Evolutionary conservation across 1,140 invertebrate species (phyloP), one percentile per base, ranked within the genome.

Genomic region (Hylyphantes graminicola): DNA sequence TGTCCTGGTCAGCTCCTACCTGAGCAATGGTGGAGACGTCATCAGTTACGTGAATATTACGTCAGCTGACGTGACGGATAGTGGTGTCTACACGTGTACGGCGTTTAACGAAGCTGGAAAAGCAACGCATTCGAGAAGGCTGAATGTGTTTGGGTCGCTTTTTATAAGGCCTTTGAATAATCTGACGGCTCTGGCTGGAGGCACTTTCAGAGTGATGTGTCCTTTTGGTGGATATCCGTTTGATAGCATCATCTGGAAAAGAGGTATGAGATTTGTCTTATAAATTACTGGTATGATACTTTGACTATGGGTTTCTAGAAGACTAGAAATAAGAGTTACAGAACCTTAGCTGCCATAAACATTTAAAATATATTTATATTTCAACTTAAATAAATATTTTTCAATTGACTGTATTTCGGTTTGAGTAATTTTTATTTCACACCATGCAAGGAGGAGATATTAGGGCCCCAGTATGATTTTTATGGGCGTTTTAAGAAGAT

Each of bases 11-110:
- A 79, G 85, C 57, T 85, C 63, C 54, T 86, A 84, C 55, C 64
- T 88, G 10, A 80, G 64, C 51, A 63, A 53, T 17, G 59, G 65
- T 48, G 85, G 72, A 9, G 85, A 94, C 64, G 94, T 96, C 88
- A 93, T 96, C 87, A 95, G 94, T 90, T 94, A 95, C 89, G 92
- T 97, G 84, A 97, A 97, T 90, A 95, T 97, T 87, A 93, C 94
- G 19, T 94, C 94, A 50, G 95, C 97, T 68, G 94, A 96, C 87
- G 96, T 96, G 12, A 75, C 82, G 54, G 89, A 89, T 81, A 90
- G 90, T 19, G 90, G 90, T 15, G 88, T 89, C 82, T 91, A 90
- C 82, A 85, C 85, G 19, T 91, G 90, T 85, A 87, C 86, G 13
- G 89, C 89, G 3, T 87, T 75, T 10, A 91, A 90, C 86, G 87